Evolutionary conservation across 2,888 invertebrate species (phyloP).

Genomic region (Trypoxylon attenuatum): DNA sequence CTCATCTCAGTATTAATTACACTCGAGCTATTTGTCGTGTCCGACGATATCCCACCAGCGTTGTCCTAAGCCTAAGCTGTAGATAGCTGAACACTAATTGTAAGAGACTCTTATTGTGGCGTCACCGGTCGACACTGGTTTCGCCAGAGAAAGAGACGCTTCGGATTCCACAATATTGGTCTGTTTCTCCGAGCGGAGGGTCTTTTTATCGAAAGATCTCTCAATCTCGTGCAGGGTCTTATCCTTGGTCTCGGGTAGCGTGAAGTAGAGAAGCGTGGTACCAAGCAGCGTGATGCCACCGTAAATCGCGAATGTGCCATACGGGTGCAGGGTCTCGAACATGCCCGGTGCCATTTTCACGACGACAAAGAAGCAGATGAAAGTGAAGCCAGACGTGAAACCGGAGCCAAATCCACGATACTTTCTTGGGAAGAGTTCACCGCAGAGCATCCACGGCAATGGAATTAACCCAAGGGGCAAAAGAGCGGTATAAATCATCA

Average conservation of each 20-base stretch:
- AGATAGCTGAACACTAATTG: too few species aligned
- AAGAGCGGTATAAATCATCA: slow-evolving; percentile 79
- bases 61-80: too few species aligned
- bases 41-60: too few species aligned
- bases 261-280: slow-evolving; percentile 77
- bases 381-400: slow-evolving; percentile 80
- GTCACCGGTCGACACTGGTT: not conserved
- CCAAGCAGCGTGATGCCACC: slow-evolving; percentile 79
- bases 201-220: slow-evolving; percentile 75
- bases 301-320: slow-evolving; percentile 80
- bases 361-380: slow-evolving; percentile 80
- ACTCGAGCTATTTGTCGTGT: too few species aligned
- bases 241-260: slow-evolving; percentile 83
- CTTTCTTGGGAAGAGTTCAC: slow-evolving; percentile 82
- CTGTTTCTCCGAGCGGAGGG: not conserved
- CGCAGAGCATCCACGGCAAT: slow-evolving; percentile 85
- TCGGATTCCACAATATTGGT: slow-evolving; percentile 52
- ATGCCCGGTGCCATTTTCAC: slow-evolving; percentile 82
- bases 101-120: slow-evolving; percentile 4
- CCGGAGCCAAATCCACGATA: slow-evolving; percentile 82
- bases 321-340: slow-evolving; percentile 77
- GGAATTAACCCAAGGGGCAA: slow-evolving; percentile 80
- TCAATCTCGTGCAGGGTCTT: slow-evolving; percentile 83
- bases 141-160: not conserved
- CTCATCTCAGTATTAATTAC: too few species aligned